Conservation (phyloP, 2,888 invertebrate species). For the Neria commutata region DNA sequence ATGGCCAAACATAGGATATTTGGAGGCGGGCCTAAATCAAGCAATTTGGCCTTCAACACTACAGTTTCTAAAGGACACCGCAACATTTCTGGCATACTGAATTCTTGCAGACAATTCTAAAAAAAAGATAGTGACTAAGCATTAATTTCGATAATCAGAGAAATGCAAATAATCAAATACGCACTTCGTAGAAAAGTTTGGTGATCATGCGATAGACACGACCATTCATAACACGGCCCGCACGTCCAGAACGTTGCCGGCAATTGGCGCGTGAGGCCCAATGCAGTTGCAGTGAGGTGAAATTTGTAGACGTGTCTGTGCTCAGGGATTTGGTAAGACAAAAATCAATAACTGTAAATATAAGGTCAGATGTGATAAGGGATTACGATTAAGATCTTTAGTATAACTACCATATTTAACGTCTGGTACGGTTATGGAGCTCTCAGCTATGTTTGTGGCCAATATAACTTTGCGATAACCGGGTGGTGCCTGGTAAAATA, state of each 20-base stretch:
- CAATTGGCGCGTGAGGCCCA: constrained; percentile 94
- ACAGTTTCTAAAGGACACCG: constrained; percentile 81
- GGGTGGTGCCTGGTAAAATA: constrained; percentile 60
- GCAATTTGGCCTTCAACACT: constrained; percentile 79
- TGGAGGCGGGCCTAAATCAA: constrained; percentile 81
- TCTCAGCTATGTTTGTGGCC: constrained; percentile 91
- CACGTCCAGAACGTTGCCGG: constrained; percentile 87
- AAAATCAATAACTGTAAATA: constrained; percentile 80
- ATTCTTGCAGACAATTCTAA: constrained; percentile 64
- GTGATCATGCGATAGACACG: constrained; percentile 83
- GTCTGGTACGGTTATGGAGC: constrained; percentile 89
- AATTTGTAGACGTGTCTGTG: constrained; percentile 76
- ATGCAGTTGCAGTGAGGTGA: constrained; percentile 69
- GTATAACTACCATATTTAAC: constrained; percentile 68
- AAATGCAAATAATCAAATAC: constrained; percentile 14
- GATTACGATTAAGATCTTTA: not conserved
- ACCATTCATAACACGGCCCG: constrained; percentile 85
- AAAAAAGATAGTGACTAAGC: constrained; percentile 17
- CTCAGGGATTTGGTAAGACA: constrained; percentile 86
- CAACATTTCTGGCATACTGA: constrained; percentile 75
- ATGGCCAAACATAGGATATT: constrained; percentile 83
- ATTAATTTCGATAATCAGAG: not conserved
- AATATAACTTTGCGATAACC: constrained; percentile 79
- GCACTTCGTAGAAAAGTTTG: constrained; percentile 69
- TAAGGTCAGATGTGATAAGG: not conserved